Evolutionary conservation across 1,140 invertebrate species (phyloP), one percentile per base, ranked within the genome.

Genomic region (Nasonia longicornis): DNA sequence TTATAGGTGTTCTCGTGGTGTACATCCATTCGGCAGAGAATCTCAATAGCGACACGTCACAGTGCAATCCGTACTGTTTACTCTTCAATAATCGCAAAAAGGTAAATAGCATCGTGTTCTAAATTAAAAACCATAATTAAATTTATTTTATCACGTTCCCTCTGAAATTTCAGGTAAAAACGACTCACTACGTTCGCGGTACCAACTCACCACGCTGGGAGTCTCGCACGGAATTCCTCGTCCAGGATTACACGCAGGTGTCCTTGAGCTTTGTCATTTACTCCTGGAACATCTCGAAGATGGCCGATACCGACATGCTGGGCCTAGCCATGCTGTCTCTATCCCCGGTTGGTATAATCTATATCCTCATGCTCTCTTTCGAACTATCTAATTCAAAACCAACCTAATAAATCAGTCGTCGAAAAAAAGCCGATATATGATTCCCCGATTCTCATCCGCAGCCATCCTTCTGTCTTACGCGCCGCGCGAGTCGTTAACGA

Each of bases 41-140:
- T 85, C 89, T 93, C 6, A 89, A 86, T 45, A 86, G 89, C 66
- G 91, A 92, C 81, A 87, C 85, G 71, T 86, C 87, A 38, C 91
- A 91, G 2, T 92, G 92, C 16, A 92, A 93, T 87, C 92, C 92
- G 4, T 93, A 93, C 80, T 93, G 92, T 86, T 90, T 93, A 63
- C 82, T 93, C 10, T 93, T 93, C 86, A 92, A 89, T 84, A 92
- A 92, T 82, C 89, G 92, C 35, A 89, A 90, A 77, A 92, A 92
- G 89, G 92, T 92, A 86, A 85, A 85, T 81, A 66, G 75, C n/a
- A 66, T 45, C 16, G 7, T 72, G 10, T 66, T 29, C 6, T 66
- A 22, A 66, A 66, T 4, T 8, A 52, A 52, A 52, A 42, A 42
- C 38, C 1, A 42, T 42, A 8, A 42, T 7, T 42, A 7, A 42